These are phyloP conservation scores for Amblyopsis hoosieri DNA, from an alignment of 2,797 vertebrate genomes.

Conservation along the genomic window DNA sequence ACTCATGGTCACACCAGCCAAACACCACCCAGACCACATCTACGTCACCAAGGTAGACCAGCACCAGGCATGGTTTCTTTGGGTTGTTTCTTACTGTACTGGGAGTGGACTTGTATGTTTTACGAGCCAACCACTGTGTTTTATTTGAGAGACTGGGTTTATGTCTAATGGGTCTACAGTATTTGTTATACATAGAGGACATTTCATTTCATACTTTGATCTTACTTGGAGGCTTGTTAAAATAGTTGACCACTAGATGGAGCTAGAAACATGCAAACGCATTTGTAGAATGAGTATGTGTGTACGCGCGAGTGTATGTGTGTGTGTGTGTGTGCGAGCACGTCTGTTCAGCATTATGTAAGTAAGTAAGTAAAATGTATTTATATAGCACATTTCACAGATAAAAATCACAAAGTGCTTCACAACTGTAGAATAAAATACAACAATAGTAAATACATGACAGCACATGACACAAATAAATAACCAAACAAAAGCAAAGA, in stretches of 20 bases:
- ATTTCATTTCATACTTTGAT: not conserved
- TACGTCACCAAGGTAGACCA: conserved; percentile 93
- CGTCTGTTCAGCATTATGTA: not conserved
- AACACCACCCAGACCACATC: conserved; percentile 95
- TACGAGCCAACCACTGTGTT: too few species aligned
- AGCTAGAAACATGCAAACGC: conserved; percentile 46
- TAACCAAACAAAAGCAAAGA: too few species aligned
- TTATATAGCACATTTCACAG: too few species aligned
- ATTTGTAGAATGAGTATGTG: not conserved
- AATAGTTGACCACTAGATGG: conserved; percentile 65
- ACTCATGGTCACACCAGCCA: conserved; percentile 94
- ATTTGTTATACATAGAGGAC: too few species aligned
- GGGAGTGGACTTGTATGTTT: too few species aligned
- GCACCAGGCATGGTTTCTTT: not conserved
- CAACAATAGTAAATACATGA: too few species aligned
- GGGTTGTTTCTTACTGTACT: not conserved
- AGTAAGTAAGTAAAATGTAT: too few species aligned
- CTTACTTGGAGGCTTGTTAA: too few species aligned
- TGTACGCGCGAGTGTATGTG: not conserved
- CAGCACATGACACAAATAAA: too few species aligned
- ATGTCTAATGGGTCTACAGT: not conserved
- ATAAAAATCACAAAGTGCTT: too few species aligned
- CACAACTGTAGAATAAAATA: too few species aligned
- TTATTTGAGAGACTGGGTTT: too few species aligned
- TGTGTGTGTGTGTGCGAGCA: not conserved